Evolutionary conservation across 2,888 invertebrate genomes (phyloP), one percentile per base, ranked within the genome.

Genomic region (Seira sanloemensis): DNA sequence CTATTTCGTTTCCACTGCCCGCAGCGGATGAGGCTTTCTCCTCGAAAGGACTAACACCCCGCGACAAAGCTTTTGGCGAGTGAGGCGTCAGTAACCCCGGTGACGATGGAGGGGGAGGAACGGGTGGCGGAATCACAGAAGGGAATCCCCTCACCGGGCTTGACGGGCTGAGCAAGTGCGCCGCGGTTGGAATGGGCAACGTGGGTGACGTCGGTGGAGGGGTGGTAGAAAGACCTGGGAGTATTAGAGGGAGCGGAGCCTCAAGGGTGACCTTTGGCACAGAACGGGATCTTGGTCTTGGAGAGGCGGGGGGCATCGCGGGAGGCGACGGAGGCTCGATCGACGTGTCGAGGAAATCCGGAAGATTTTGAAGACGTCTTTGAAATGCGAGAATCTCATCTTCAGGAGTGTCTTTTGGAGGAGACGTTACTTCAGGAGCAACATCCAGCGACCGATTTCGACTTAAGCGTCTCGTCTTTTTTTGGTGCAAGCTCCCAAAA

Each of bases 321-420:
- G 90, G 90, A 9, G 90, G 90, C n/a, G 88, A 86, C 9, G 90
- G 90, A 50, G 90, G 90, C 84, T 91, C 91, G 1, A 91, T 90
- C n/a, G 91, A 91, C 83, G 91, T 91, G 72, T 90, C 90, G 12
- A 90, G 88, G 84, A 91, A 91, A 88, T 91, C 91, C 0, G 93
- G 93, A 80, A 93, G 90, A 90, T 93, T 93, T 88, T 93, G 93
- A 24, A 93, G 91, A 88, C 93, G 93, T 86, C 92, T 91, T 90
- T 93, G 93, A 89, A 93, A 93, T 54, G 93, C 93, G 27, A 92
- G 90, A 65, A 93, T 92, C 89, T 93, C 93, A 78, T 92, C 91
- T 86, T 92, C 92, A 1, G 91, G 91, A 16, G 90, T 91, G 72
- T 90, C 90, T 85, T 90, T 90, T n/a, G 88, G 88, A 12, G 88